Conservation (phyloP, 2,888 invertebrate species). For the Dione juno region DNA sequence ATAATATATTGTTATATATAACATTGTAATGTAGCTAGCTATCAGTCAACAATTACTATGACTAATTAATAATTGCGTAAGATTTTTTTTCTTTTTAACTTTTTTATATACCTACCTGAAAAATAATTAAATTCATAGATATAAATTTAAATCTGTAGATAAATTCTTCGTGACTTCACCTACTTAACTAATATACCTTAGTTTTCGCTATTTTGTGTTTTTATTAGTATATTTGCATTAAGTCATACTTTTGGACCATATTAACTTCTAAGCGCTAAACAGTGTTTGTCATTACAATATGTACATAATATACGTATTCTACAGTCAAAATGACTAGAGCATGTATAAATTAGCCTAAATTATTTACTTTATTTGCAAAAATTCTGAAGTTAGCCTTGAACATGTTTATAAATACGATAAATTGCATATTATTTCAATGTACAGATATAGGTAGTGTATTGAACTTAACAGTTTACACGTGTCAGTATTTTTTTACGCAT, state of each 20-base stretch:
- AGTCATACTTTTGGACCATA: too few relatives aligned
- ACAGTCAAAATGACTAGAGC: not conserved
- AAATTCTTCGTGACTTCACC: too few relatives aligned
- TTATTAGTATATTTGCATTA: not conserved
- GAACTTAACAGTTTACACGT: constrained; percentile 59
- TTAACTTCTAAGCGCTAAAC: not conserved
- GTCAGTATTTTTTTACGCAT: constrained; percentile 47
- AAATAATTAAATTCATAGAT: too few relatives aligned
- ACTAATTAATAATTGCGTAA: too few relatives aligned
- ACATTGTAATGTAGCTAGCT: too few relatives aligned
- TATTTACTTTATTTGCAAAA: constrained; percentile 27
- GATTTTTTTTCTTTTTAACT: too few relatives aligned
- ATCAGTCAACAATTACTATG: too few relatives aligned
- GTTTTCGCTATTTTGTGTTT: too few relatives aligned
- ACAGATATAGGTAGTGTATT: constrained; percentile 38
- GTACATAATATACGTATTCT: not conserved
- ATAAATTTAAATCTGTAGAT: too few relatives aligned
- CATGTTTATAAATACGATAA: constrained; percentile 37
- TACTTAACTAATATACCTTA: too few relatives aligned
- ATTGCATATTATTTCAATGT: constrained; percentile 47
- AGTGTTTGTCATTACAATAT: not conserved
- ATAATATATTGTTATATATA: not conserved
- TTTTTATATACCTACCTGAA: too few relatives aligned
- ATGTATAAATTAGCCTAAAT: not conserved
- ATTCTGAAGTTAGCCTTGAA: constrained; percentile 23